These are phyloP conservation scores for Sphinx pinastri DNA, from an alignment of 2,888 invertebrate species.

Conservation along the genomic window DNA sequence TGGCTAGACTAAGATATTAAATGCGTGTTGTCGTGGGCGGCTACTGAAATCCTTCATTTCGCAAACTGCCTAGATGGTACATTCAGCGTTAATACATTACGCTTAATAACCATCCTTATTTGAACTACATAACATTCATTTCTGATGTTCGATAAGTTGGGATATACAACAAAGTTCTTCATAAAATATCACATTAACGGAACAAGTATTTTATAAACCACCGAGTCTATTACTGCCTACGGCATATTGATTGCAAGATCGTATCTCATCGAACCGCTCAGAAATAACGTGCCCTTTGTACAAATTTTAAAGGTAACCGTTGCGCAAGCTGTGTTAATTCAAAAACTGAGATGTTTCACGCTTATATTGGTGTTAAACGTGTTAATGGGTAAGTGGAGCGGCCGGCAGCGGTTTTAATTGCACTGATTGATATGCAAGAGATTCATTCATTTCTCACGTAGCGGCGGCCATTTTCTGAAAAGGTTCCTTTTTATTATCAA, in stretches of 20 bases:
- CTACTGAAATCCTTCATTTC: neutral
- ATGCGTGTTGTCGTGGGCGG: neutral
- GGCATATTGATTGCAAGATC: conserved; percentile 47
- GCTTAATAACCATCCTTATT: neutral
- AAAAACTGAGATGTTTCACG: conserved; percentile 65
- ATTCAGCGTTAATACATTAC: neutral
- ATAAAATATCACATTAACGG: neutral
- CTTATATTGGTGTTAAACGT: conserved; percentile 57
- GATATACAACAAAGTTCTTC: too few relatives aligned
- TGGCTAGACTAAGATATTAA: neutral
- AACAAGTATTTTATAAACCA: too few relatives aligned
- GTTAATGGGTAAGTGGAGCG: conserved; percentile 73
- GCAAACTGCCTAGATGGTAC: neutral
- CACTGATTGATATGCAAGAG: conserved; percentile 67
- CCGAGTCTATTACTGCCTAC: neutral
- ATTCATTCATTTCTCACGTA: conserved; percentile 41
- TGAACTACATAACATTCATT: neutral
- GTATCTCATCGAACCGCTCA: neutral
- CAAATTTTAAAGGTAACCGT: conserved; percentile 59
- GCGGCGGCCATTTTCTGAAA: conserved; percentile 21
- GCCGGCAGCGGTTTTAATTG: conserved; percentile 53
- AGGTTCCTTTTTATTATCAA: conserved; percentile 27
- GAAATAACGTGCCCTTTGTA: conserved; percentile 69
- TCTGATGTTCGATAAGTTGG: too few relatives aligned
- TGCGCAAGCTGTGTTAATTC: conserved; percentile 61